A percentile compares a stretch with the other conserved stretches of the same genome.
phyloP scores from a whole-genome alignment of 2,113 vertebrate genomes.

The Poecile atricapillus region DNA sequence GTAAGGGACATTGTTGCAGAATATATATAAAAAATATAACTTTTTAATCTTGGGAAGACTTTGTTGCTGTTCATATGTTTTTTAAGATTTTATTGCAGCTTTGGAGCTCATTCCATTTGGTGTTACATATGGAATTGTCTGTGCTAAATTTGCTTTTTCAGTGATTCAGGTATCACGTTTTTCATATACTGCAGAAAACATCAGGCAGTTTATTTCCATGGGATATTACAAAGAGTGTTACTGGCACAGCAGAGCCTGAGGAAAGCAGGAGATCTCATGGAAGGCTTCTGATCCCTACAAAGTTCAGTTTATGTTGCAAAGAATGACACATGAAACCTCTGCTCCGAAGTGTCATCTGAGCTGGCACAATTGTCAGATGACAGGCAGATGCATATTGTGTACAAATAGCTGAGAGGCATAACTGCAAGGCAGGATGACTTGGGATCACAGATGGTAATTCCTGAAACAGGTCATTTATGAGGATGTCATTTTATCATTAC shows the following conservation, averaged over 20 bases:
- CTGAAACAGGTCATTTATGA: background rate
- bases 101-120: slow-evolving; percentile 37
- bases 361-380: background rate
- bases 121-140: slow-evolving; percentile 50
- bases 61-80: background rate
- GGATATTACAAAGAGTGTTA: slow-evolving; percentile 44
- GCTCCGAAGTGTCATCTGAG: slow-evolving; percentile 6
- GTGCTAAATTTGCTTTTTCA: slow-evolving; percentile 52
- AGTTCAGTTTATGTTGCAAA: slow-evolving; percentile 41
- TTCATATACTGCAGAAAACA: slow-evolving; percentile 38
- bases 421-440: background rate
- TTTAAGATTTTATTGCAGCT: slow-evolving; percentile 32
- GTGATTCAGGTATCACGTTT: slow-evolving; percentile 37
- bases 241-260: slow-evolving; percentile 44
- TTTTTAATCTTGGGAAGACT: background rate
- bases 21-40: background rate
- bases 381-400: background rate
- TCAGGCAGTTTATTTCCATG: slow-evolving; percentile 55
- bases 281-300: slow-evolving; percentile 14
- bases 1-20: background rate
- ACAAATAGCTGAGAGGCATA: background rate
- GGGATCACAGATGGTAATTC: background rate
- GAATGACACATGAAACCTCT: slow-evolving; percentile 37
- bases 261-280: slow-evolving; percentile 50
- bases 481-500: background rate